Evolutionary conservation across 2,797 vertebrate genomes (phyloP).

Genomic region (Rhynchonycteris naso): DNA sequence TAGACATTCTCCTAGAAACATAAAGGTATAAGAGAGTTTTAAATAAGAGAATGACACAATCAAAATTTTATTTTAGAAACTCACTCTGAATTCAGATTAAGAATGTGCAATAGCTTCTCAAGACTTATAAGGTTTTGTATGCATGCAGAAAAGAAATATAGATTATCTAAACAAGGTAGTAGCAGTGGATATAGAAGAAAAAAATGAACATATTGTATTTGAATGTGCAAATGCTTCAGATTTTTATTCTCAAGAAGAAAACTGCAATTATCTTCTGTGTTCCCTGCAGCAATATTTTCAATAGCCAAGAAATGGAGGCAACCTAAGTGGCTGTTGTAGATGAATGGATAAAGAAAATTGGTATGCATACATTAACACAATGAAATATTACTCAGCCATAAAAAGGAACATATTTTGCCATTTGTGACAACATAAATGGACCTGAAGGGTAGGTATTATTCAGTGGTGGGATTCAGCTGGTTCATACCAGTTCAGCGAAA

Average conservation of each 20-base stretch:
- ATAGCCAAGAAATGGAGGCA: background rate
- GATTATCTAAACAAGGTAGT: background rate
- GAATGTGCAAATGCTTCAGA: background rate
- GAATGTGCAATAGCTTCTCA: background rate
- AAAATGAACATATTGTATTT: background rate
- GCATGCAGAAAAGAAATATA: background rate
- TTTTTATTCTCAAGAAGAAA: constrained; percentile 10
- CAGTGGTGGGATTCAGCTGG: too few relatives aligned
- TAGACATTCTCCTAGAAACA: background rate
- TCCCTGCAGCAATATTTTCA: background rate
- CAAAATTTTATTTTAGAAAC: background rate
- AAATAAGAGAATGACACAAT: background rate
- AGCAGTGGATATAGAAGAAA: background rate
- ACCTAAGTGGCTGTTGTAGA: background rate
- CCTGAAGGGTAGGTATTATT: background rate
- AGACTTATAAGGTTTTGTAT: background rate
- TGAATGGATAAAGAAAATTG: background rate
- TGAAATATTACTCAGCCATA: background rate
- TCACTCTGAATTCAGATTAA: background rate
- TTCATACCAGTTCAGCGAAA: too few relatives aligned
- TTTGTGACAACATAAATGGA: background rate
- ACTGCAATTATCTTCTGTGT: background rate
- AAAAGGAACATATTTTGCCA: background rate
- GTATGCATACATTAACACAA: background rate
- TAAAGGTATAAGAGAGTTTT: background rate